Evolutionary conservation across 2,888 invertebrate species (phyloP).

Genomic region (Fragum whitleyi): DNA sequence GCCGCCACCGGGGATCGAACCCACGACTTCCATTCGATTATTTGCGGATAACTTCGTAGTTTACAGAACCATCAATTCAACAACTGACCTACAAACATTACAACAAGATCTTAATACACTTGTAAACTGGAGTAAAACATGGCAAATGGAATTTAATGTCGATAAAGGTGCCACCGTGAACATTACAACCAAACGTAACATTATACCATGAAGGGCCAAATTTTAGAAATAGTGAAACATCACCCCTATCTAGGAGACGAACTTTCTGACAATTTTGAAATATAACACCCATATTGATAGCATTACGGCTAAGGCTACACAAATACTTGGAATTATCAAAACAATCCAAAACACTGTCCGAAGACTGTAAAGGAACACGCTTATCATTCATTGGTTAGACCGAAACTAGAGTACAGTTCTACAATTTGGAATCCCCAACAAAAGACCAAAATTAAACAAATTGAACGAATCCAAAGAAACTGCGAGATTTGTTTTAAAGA

Average conservation of each 20-base stretch:
- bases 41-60: background rate
- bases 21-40: too few species aligned
- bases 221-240: background rate
- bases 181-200: slow-evolving; percentile 30
- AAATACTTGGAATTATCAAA: background rate
- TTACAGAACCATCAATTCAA: slow-evolving; percentile 6
- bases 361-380: background rate
- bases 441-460: slow-evolving; percentile 11
- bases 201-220: slow-evolving; percentile 1
- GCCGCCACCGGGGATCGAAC: too few species aligned
- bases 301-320: background rate
- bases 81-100: too few species aligned
- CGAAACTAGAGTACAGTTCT: too few species aligned
- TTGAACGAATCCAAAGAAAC: background rate
- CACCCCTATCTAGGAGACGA: slow-evolving; percentile 10
- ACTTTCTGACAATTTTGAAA: slow-evolving; percentile 16
- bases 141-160: slow-evolving; percentile 41
- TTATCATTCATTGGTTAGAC: background rate
- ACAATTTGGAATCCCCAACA: slow-evolving; percentile 8
- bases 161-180: slow-evolving; percentile 13
- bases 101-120: background rate
- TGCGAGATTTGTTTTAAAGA: background rate
- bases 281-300: slow-evolving; percentile 16
- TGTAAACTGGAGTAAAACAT: background rate
- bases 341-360: background rate